phyloP scores from a whole-genome alignment of 2,113 vertebrate genomes.

The Pseudorhombus dupliciocellatus region DNA sequence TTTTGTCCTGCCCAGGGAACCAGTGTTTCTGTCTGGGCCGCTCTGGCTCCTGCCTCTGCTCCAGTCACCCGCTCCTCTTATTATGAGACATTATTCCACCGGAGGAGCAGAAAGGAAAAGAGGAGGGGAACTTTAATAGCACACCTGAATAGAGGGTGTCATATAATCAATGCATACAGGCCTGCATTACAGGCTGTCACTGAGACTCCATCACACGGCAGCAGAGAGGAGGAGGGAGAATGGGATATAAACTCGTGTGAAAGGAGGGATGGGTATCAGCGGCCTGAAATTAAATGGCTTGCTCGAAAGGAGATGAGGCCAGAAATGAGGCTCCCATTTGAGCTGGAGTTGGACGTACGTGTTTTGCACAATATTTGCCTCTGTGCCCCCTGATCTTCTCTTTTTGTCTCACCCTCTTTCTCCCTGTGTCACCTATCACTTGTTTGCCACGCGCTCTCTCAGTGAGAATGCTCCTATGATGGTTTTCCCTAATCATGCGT shows the following conservation, averaged over 20 bases:
- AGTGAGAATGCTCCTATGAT: background rate
- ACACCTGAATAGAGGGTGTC: constrained; percentile 81
- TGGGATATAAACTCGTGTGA: constrained; percentile 76
- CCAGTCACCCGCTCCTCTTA: constrained; percentile 63
- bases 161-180: constrained; percentile 82
- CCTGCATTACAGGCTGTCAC: constrained; percentile 78
- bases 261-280: constrained; percentile 68
- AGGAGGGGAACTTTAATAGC: constrained; percentile 80
- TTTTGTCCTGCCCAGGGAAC: constrained; percentile 53
- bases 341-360: constrained; percentile 36
- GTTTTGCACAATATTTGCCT: constrained; percentile 59
- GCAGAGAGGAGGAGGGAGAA: constrained; percentile 60
- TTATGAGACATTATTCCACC: constrained; percentile 78
- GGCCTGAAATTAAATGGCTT: constrained; percentile 67
- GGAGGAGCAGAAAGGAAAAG: constrained; percentile 72
- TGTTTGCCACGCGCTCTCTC: background rate
- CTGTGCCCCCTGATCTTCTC: background rate
- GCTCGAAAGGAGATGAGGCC: constrained; percentile 66
- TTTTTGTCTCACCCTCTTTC: background rate
- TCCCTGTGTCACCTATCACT: background rate
- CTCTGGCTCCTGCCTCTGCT: constrained; percentile 44
- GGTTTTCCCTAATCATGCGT: constrained; percentile 4
- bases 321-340: constrained; percentile 55
- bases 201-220: constrained; percentile 71
- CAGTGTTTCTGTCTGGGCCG: constrained; percentile 61